Base-by-base conservation (phyloP, 2,797 vertebrate species). In the Antennarius maculatus region DNA sequence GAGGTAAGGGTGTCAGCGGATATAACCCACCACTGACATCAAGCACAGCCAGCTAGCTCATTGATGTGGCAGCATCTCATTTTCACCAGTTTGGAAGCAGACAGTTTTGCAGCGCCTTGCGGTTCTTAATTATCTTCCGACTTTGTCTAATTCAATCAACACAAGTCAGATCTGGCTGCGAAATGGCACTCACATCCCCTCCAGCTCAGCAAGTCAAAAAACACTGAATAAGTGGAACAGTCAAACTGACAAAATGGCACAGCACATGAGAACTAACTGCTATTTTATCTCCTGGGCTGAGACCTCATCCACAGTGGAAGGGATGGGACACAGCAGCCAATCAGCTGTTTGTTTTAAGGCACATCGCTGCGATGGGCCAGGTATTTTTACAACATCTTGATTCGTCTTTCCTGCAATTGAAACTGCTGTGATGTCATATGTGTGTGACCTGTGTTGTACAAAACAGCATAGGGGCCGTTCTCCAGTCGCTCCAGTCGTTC, bases 81-180 rank as follows among this genome's bases (percentile, higher is more conserved):
- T 93, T 91, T 92, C 87, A 91, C 88, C 89, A 89, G 88, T 92
- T 91, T 91, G 92, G 89, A 84, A 92, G 88, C 89, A 87, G 88
- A 91, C 93, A 91, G 91, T 94, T 94, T 88, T 91, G 91, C 92
- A 86, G 91, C 90, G 90, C 90, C 91, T 91, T 82, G 88, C 90
- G 86, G 86, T 92, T 91, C 90, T 91, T 93, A 94, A 94, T 94
- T 93, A 94, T 93, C 91, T 90, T 89, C 90, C 80, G 88, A 92
- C 91, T 92, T 93, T 91, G 91, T 92, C 93, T 92, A 93, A 94
- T 93, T 93, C 91, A 94, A 94, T 94, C 92, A 94, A 91, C 90
- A 90, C 89, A 86, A 92, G 88, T 92, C 92, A 87, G 91, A 92
- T 93, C 91, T 91, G 88, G 88, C 85, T 88, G 85, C 83, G 88